Base-by-base conservation (phyloP, 2,797 vertebrate genomes). In the Rhabdomys pumilio region DNA sequence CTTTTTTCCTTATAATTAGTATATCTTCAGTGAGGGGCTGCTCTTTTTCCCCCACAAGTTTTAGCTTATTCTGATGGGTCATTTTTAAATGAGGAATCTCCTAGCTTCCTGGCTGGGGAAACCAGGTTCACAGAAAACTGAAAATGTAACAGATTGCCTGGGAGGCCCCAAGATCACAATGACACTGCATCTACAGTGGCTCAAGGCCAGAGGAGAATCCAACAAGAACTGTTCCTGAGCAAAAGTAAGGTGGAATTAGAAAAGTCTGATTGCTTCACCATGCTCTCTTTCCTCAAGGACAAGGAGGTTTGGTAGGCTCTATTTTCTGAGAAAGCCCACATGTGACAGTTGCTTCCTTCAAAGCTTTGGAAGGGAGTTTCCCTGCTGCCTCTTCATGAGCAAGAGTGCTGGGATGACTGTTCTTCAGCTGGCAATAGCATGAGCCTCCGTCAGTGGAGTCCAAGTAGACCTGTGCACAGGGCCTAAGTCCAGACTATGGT, bases 101-200 rank as follows among this genome's bases (percentile, higher is more conserved):
- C 24, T 7, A 31, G 9, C 9, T 80, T 31, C 4, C 0, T 69
- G 89, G n/a, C 47, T 13, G 61, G 67, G 4, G 6, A 50, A 76
- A 6, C 20, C 20, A 53, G 44, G 38, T 11, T 14, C 17, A 10
- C 10, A 4, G 47, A 41, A 81, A 91, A 61, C 50, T 69, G 61
- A 89, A 87, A 88, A 14, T 26, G 24, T 5, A 47, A 4, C 47
- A 29, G 13, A 26, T 41, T 63, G n/a, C 3, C 15, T n/a, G 55
- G 31, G 61, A 89, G n/a, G 3, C 7, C 41, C n/a, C 4, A 4
- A 20, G 8, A 38, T 19, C 20, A 59, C 1, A 69, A 22, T 31
- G 13, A 6, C 38, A 6, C 3, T 17, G 44, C 11, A 38, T 1
- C 13, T 4, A 3, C 0, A 4, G 26, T 6, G 53, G 50, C 44